phyloP scores from a whole-genome alignment of 1,140 invertebrate species.

The Chlorops oryzae region DNA sequence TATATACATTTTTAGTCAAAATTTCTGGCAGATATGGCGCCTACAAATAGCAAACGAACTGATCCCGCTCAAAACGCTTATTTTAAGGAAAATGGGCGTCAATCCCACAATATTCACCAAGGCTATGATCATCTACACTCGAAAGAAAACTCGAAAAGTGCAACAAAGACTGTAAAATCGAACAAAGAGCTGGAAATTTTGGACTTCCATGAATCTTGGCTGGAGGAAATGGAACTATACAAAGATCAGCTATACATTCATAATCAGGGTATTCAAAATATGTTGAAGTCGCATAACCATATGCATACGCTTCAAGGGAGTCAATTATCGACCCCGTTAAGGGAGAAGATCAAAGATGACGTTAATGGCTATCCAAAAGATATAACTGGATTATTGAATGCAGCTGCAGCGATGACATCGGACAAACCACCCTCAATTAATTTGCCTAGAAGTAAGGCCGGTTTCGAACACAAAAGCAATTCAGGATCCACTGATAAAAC shows the following conservation, averaged over 20 bases:
- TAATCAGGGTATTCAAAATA: conserved; percentile 30
- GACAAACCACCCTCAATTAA: neutral
- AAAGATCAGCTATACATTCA: conserved; percentile 35
- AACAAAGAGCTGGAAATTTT: conserved; percentile 39
- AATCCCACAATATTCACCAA: too few relatives aligned
- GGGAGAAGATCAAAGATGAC: too few relatives aligned
- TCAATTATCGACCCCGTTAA: too few relatives aligned
- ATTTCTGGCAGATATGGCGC: too few relatives aligned
- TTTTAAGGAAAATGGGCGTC: too few relatives aligned
- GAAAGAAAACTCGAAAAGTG: too few relatives aligned
- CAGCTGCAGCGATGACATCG: conserved; percentile 11
- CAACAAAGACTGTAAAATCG: too few relatives aligned
- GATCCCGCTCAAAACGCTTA: too few relatives aligned
- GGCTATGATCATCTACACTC: too few relatives aligned
- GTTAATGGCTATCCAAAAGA: conserved; percentile 3
- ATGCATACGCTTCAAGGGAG: conserved; percentile 15
- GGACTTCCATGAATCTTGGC: conserved; percentile 44
- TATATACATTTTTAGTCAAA: too few relatives aligned
- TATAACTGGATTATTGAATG: conserved; percentile 2
- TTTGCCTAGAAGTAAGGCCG: neutral
- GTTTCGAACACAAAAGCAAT: neutral
- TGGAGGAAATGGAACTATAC: conserved; percentile 41
- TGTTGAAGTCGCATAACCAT: conserved; percentile 17
- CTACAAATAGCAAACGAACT: too few relatives aligned
- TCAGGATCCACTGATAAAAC: conserved; percentile 15